Evolutionary conservation across 2,797 vertebrate species (phyloP), one percentile per base, ranked within the genome.

Genomic region (Crocidura indochinensis): DNA sequence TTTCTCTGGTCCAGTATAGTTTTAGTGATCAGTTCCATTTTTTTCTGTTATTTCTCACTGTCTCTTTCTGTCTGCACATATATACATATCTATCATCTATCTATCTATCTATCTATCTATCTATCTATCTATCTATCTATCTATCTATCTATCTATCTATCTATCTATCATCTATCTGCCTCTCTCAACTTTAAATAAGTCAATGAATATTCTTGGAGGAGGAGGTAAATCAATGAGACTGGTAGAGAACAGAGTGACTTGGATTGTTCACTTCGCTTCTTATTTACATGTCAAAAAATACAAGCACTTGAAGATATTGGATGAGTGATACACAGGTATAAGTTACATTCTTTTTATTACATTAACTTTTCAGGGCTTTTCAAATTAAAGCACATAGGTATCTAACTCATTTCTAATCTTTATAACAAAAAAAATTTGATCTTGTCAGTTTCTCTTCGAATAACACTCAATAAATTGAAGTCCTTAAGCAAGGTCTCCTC

Each of bases 401-500:
- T 9, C 5, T 68, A 88, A 78, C 6, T 51, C 51, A 87, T 1
- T 82, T 22, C 51, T 62, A 44, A 91, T 95, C 26, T 67, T 86
- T 85, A 38, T 91, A 87, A 67, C 29, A 65, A 87, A 90, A 90
- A 90, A 80, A 65, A 79, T 44, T 31, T 76, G 38, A 62, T 80
- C 51, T 80, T 87, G 84, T 88, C 84, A 78, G 68, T 90, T 92
- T 90, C 31, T 81, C n/a, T 93, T 93, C 76, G 15, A 78, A n/a
- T 82, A 81, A 31, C n/a, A 73, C 26, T 65, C 31, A 68, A 92
- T 82, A 29, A 31, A 94, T 75, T 72, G 68, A 92, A 29, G 46
- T 91, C 81, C 44, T 91, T 92, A 93, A 68, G 68, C 74, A 89
- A 91, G 67, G 46, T 94, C 53, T 94, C 65, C 87, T 95, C 71